These are phyloP conservation scores for Polydrusus tereticollis DNA, from an alignment of 2,888 invertebrate genomes.

Conservation along the genomic window DNA sequence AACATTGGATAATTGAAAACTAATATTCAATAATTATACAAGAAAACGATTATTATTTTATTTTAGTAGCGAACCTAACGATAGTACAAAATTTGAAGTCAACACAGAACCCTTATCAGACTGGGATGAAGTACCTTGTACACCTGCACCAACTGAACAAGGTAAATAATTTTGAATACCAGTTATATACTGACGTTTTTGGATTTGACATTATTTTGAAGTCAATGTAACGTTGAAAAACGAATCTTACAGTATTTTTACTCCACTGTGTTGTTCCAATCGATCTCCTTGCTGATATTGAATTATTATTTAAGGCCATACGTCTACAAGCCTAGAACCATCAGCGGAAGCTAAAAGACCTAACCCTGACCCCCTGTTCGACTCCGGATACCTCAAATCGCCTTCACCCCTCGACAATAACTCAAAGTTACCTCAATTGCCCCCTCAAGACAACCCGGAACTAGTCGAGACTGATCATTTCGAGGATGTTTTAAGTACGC, in stretches of 20 bases:
- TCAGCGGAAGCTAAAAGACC: conserved; percentile 18
- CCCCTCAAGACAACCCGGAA: conserved; percentile 38
- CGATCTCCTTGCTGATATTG: too few species aligned
- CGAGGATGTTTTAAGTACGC: conserved; percentile 49
- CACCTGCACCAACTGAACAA: neutral
- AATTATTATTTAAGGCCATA: neutral
- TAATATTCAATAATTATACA: too few species aligned
- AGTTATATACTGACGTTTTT: neutral
- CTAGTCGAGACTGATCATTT: conserved; percentile 53
- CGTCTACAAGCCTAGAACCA: conserved; percentile 14
- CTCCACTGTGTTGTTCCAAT: too few species aligned
- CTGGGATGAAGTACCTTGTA: conserved; percentile 52
- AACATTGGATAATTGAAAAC: too few species aligned
- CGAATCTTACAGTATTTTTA: too few species aligned
- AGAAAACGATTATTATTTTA: neutral
- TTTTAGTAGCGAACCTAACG: conserved; percentile 34
- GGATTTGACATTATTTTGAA: neutral
- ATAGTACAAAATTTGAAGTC: conserved; percentile 38
- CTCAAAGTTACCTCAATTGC: conserved; percentile 35
- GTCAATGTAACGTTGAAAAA: too few species aligned
- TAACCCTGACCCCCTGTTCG: conserved; percentile 53
- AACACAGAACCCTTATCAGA: conserved; percentile 52
- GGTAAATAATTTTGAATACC: neutral
- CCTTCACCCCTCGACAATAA: conserved; percentile 56
- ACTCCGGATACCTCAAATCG: conserved; percentile 62